These are phyloP conservation scores for Cabera pusaria DNA, from an alignment of 2,888 invertebrate genomes.

Conservation along the genomic window DNA sequence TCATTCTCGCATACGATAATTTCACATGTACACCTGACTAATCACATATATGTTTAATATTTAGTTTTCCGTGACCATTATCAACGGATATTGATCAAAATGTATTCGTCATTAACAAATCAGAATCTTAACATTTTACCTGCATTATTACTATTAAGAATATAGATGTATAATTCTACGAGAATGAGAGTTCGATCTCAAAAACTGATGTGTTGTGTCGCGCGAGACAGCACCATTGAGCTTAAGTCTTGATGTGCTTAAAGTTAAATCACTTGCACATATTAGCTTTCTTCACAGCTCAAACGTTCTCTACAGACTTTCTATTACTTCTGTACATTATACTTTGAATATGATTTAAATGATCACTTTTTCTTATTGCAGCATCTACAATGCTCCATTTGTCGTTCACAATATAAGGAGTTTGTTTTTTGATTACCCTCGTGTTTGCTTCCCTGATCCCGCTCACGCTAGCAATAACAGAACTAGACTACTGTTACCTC, in stretches of 20 bases:
- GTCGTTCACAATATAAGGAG: conserved; percentile 7
- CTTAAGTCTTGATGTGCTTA: conserved; percentile 4
- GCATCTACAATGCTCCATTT: conserved; percentile 10
- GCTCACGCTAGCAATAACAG: no score
- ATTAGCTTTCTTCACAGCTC: not conserved
- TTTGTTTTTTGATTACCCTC: conserved; percentile 20
- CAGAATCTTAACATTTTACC: no score
- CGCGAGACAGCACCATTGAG: conserved; percentile 55
- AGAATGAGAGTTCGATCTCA: not conserved
- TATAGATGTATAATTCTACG: no score
- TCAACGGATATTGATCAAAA: no score
- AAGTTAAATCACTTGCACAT: conserved; percentile 5
- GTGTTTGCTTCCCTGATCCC: conserved; percentile 11
- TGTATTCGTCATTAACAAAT: no score
- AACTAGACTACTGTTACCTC: no score
- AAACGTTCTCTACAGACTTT: no score
- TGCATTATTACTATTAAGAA: no score
- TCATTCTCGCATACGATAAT: not conserved
- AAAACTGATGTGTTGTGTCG: conserved; percentile 36
- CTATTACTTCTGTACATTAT: no score
- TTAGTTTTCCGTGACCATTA: no score
- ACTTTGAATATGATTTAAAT: conserved; percentile 7
- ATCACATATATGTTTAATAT: no score
- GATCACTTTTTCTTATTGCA: conserved; percentile 11
- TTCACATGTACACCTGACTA: no score